Evolutionary conservation across 2,797 vertebrate species (phyloP), one percentile per base, ranked within the genome.

Genomic region (Oreortyx pictus): DNA sequence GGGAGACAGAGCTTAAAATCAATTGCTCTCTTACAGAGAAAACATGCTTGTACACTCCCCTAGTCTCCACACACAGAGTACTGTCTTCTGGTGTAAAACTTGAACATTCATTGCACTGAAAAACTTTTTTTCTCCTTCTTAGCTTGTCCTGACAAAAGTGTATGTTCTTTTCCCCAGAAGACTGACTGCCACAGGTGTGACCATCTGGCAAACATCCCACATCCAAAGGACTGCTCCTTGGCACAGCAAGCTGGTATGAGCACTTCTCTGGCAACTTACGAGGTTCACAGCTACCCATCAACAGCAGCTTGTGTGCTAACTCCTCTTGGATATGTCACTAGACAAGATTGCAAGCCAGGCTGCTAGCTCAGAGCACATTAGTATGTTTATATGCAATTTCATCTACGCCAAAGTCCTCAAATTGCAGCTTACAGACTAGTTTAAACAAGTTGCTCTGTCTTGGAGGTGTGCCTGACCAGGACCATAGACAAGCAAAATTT

Each of bases 371-470:
- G n/a, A 91, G 67, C 60, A 64, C 83, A 41, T n/a, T 33, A 60
- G 71, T 35, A 65, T 12, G 46, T 64, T 64, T 66, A 46, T 22
- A 43, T 61, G 56, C 65, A 82, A 77, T 22, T 61, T 89, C 23
- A 74, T 61, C 65, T 76, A 37, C 24, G 74, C 68, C 57, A 54
- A 67, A 85, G 43, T 47, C 68, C 68, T 80, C 78, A 86, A 80
- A 94, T 14, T 80, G 82, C 65, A 90, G 33, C 33, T 80, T 82
- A 71, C 47, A 92, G 89, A 89, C 75, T 15, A 65, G 80, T 61
- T 95, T 16, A 86, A 78, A 89, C 57, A 67, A 77, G 75, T 22
- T 85, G 57, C 41, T 54, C 44, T 74, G 20, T 64, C 41, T 67
- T 89, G 84, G 57, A 94, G 65, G 37, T 49, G 20, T 72, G 72